Base-by-base conservation (phyloP, 2,888 invertebrate species). In the Endotricha flammealis region DNA sequence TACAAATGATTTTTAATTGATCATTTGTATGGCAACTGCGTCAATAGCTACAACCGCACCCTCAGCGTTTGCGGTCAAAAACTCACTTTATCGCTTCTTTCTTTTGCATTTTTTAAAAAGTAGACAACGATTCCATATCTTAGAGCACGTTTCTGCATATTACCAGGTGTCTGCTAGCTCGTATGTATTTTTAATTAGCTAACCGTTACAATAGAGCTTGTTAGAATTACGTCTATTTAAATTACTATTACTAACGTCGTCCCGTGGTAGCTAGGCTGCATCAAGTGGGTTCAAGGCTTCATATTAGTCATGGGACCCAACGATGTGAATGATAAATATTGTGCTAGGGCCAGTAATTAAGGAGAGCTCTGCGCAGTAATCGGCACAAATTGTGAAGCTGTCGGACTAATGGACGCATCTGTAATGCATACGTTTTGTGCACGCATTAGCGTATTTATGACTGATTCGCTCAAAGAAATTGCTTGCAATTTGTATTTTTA, bases 381-480 rank as follows among this genome's bases (percentile, higher is more conserved):
- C 49, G 47, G 40, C 51, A 55, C 50, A 52, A 59, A 59, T 58
- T 56, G 53, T 57, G 56, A 57, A 64, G 49, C 48, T 46, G 47
- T 37, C 40, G 29, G 4, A 40, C 51, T 68, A 67, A 69, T 67
- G 57, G 45, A 40, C 30, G 48, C 38, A 40, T 41, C 32, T 17
- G 49, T 53, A 47, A 57, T 55, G 45, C 27, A 30, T 32, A 17
- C 32, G 28, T 20, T 16, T 24, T 14, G 10, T 6, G 20, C n/a
- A n/a, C n/a, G 20, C 29, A 24, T 28, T 32, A 22, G 25, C 13
- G 33, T 34, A 29, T 20, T 7, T 28, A 24, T 20, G 20, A 29
- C 27, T 27, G 32, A 36, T 32, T 27, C n/a, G 23, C 38, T 22
- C 16, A 6, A 16, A 13, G 27, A 32, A 23, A 28, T 16, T 17